Base-by-base conservation (phyloP, 2,797 vertebrate species). In the Liparis tanakae region DNA sequence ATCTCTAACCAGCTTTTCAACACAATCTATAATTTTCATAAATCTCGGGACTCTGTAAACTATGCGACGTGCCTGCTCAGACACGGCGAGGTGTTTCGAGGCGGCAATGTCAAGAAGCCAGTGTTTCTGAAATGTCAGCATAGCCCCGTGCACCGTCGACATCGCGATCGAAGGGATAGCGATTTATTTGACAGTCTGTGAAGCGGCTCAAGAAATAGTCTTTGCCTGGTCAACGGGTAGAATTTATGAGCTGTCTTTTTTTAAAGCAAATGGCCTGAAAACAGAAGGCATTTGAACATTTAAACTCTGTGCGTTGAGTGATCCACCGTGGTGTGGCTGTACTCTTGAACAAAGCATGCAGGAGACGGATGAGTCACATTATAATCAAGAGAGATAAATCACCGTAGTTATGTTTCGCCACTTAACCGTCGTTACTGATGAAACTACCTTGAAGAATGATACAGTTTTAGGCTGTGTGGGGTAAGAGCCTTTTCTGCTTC, bases 401-500 rank as follows among this genome's bases (percentile, higher is more conserved):
- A 9, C 43, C 17, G 4, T 44, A 12, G 43, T 57, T 25, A 14
- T 59, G 46, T 51, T 56, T 58, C 33, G 5, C 33, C 41, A 51
- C 14, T 43, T 14, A 30, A 30, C 9, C 10, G 4, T 30, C 30
- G 50, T 48, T 20, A 10, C 5, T 68, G 63, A 15, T 41, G 66
- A 60, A 69, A 55, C 50, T 41, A 18, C 13, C 25, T 10, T 6
- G 10, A 55, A 44, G 13, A 53, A 9, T 25, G 33, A 50, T 43
- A 7, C 30, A 34, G 33, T 70, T 72, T 43, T 54, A 54, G 44
- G 44, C 41, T 10, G 20, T 14, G 20, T 70, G 58, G 25, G 59
- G 68, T 41, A 43, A 60, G 60, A 68, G 71, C 4, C 8, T 68
- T 59, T 59, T 65, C 59, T 62, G 65, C 60, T 60, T 71, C 65